These are phyloP conservation scores for Megalopta genalis DNA, from an alignment of 1,140 invertebrate genomes.

Conservation along the genomic window DNA sequence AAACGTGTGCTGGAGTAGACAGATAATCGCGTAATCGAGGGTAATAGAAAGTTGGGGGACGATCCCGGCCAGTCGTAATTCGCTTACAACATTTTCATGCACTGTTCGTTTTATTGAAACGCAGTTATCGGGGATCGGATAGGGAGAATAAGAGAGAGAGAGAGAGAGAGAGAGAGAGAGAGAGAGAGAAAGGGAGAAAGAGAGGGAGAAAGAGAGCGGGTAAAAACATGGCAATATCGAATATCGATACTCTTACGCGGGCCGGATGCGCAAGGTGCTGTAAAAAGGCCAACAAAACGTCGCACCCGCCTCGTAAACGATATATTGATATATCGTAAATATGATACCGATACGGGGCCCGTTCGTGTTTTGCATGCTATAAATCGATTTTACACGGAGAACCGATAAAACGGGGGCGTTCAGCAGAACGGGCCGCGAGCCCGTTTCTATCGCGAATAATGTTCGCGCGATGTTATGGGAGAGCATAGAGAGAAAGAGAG, in stretches of 20 bases:
- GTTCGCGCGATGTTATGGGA: background rate
- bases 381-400: conserved; percentile 43
- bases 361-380: conserved; percentile 31
- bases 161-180: background rate
- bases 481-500: background rate
- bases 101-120: conserved; percentile 37
- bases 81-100: conserved; percentile 33
- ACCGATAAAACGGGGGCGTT: conserved; percentile 28
- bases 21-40: conserved; percentile 27
- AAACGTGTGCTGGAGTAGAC: background rate
- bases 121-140: conserved; percentile 27
- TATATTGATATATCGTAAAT: conserved; percentile 42
- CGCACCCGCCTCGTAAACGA: conserved; percentile 33
- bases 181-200: background rate
- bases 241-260: conserved; percentile 34
- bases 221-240: conserved; percentile 15
- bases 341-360: conserved; percentile 35
- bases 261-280: conserved; percentile 30
- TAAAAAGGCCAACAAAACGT: conserved; percentile 38
- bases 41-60: conserved; percentile 13
- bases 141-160: background rate
- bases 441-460: conserved; percentile 22
- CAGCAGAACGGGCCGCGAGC: conserved; percentile 4
- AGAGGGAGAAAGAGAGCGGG: background rate
- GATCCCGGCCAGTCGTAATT: conserved; percentile 12